Conservation (phyloP, 1,140 invertebrate species). For the Drosophila baimaii region DNA sequence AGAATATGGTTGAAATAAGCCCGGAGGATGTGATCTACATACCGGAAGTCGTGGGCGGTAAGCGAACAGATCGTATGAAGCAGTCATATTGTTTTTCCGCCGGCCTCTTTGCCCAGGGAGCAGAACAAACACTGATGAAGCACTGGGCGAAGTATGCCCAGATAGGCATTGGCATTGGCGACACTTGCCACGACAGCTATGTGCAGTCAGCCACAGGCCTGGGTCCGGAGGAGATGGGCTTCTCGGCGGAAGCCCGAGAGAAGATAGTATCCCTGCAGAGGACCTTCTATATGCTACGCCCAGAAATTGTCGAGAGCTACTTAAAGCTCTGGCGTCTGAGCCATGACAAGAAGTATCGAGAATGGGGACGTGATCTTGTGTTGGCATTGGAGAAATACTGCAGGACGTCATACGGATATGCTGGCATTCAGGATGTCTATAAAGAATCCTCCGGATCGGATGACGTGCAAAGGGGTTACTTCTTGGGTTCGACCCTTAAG, state of each 20-base stretch:
- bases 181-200: slow-evolving; percentile 99
- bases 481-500: slow-evolving; percentile 98
- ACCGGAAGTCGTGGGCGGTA: slow-evolving; percentile 95
- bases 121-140: slow-evolving; percentile 87
- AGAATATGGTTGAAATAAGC: slow-evolving; percentile 92
- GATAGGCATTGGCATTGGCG: slow-evolving; percentile 93
- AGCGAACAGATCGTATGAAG: slow-evolving; percentile 98
- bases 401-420: slow-evolving; percentile 94
- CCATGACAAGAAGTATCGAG: slow-evolving; percentile 96
- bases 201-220: slow-evolving; percentile 92
- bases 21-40: slow-evolving; percentile 93
- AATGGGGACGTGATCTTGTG: slow-evolving; percentile 98
- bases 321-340: slow-evolving; percentile 98
- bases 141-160: slow-evolving; percentile 92
- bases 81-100: slow-evolving; percentile 98
- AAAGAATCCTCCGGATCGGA: slow-evolving; percentile 92
- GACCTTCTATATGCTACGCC: slow-evolving; percentile 97
- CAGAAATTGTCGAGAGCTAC: slow-evolving; percentile 98
- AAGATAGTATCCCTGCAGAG: slow-evolving; percentile 89
- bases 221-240: slow-evolving; percentile 94
- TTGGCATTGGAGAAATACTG: slow-evolving; percentile 97
- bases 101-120: slow-evolving; percentile 96
- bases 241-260: slow-evolving; percentile 88
- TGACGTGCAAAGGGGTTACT: slow-evolving; percentile 98
- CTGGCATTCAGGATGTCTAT: slow-evolving; percentile 97